Percentiles rank a stretch among this genome's conserved stretches.
Evolutionary conservation across 2,888 invertebrate genomes (phyloP).

Genomic region (Scaptodrosophila latifasciaeformis): DNA sequence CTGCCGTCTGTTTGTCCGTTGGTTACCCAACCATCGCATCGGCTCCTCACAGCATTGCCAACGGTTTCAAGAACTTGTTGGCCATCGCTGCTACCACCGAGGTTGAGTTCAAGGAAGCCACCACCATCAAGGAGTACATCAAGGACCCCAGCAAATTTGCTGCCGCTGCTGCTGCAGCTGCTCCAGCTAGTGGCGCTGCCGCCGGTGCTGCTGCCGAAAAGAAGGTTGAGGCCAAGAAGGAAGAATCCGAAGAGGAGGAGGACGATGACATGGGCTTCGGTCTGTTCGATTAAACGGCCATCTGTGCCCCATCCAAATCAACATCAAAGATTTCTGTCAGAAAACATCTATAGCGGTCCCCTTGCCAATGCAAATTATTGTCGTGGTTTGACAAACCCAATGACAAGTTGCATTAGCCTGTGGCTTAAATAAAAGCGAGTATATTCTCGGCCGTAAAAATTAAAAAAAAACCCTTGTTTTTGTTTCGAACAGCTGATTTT

Average conservation of each 20-base stretch:
- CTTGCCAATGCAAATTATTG: slow-evolving; percentile 67
- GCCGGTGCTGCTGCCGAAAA: slow-evolving; percentile 80
- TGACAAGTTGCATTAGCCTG: slow-evolving; percentile 68
- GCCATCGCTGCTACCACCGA: slow-evolving; percentile 98
- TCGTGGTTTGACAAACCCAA: slow-evolving; percentile 74
- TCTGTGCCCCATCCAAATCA: slow-evolving; percentile 5
- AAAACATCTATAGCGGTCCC: slow-evolving; percentile 9
- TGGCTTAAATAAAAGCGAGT: slow-evolving; percentile 1
- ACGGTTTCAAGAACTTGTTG: slow-evolving; percentile 98
- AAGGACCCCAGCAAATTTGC: slow-evolving; percentile 98
- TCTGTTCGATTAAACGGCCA: slow-evolving; percentile 84
- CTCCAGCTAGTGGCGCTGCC: slow-evolving; percentile 78
- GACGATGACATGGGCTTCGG: slow-evolving; percentile 99
- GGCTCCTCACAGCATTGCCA: slow-evolving; percentile 97
- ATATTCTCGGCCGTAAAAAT: background rate
- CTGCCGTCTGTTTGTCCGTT: slow-evolving; percentile 92
- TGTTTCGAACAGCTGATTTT: too few species aligned
- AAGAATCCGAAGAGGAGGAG: slow-evolving; percentile 87
- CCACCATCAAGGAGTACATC: slow-evolving; percentile 92
- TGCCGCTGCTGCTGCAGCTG: slow-evolving; percentile 79
- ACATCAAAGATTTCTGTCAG: slow-evolving; percentile 27
- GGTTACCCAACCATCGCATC: slow-evolving; percentile 98
- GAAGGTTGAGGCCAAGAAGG: slow-evolving; percentile 86
- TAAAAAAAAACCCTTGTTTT: background rate
- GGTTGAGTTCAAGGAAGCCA: slow-evolving; percentile 95